phyloP scores from a whole-genome alignment of 2,113 vertebrate species.

The Natator depressus region DNA sequence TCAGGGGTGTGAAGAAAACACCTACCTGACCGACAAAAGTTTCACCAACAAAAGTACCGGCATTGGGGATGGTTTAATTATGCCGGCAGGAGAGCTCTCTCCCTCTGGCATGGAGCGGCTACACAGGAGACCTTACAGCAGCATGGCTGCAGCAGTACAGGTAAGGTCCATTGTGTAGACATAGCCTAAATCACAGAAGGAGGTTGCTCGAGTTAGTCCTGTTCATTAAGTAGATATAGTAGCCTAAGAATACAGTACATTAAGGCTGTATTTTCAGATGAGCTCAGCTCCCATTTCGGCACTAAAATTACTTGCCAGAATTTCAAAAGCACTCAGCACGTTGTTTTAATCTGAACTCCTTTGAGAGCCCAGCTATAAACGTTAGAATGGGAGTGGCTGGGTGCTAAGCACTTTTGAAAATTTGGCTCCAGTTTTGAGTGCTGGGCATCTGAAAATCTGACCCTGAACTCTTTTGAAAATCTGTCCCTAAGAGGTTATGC shows the following conservation, averaged over 20 bases:
- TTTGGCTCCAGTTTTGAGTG: background rate
- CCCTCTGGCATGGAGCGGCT: no score
- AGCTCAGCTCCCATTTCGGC: background rate
- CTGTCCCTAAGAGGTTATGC: background rate
- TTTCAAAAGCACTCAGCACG: background rate
- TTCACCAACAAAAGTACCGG: no score
- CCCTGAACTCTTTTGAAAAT: background rate
- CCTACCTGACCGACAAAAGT: no score
- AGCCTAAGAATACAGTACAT: background rate
- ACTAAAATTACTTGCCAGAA: background rate
- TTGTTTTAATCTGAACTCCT: background rate
- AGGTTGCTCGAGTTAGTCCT: rapidly evolving
- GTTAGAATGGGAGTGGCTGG: background rate
- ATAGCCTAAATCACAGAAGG: no score
- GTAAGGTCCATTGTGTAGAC: no score
- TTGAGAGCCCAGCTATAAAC: background rate
- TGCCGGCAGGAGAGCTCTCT: no score
- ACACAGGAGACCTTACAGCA: no score
- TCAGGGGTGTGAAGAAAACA: no score
- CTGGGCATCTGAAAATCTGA: background rate
- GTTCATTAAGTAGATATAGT: background rate
- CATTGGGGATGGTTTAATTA: no score
- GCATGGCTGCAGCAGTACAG: no score
- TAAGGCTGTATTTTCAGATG: background rate
- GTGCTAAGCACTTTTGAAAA: background rate